Percentiles rank a stretch among this genome's conserved stretches.
phyloP scores from a whole-genome alignment of 2,113 vertebrate genomes.

The Hemibagrus wyckioides region DNA sequence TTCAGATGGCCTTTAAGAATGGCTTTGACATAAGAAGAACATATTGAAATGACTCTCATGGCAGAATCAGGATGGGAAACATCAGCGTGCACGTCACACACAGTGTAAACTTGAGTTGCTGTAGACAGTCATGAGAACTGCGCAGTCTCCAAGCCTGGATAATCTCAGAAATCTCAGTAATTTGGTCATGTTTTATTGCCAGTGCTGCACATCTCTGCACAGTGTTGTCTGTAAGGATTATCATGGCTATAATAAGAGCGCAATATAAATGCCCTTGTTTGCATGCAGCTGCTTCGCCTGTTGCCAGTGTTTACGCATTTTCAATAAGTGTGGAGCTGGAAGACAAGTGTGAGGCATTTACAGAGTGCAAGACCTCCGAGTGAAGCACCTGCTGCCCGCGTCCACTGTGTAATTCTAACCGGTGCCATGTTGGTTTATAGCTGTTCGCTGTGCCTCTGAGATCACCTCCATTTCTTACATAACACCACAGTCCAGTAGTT shows the following conservation, averaged over 20 bases:
- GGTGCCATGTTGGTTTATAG: constrained; percentile 44
- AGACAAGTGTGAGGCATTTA: constrained; percentile 55
- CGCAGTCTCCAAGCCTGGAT: too few relatives aligned
- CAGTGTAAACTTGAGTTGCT: not conserved
- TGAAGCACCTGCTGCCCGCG: constrained; percentile 61
- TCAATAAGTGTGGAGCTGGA: constrained; percentile 61
- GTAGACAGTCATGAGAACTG: not conserved
- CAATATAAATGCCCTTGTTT: constrained; percentile 41
- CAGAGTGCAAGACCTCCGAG: constrained; percentile 46
- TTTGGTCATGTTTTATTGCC: not conserved
- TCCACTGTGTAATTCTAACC: constrained; percentile 27
- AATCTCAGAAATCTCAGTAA: constrained; percentile 1
- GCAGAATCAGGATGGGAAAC: too few relatives aligned
- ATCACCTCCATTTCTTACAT: constrained; percentile 20
- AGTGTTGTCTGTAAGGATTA: constrained; percentile 2
- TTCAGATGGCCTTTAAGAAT: too few relatives aligned
- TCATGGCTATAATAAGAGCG: constrained; percentile 16
- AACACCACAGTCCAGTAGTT: constrained; percentile 13
- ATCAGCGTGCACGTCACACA: too few relatives aligned
- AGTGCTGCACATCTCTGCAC: not conserved
- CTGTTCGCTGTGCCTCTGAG: constrained; percentile 45
- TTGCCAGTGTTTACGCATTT: constrained; percentile 47
- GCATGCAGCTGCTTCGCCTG: constrained; percentile 47
- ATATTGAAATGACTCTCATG: too few relatives aligned
- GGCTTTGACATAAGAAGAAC: too few relatives aligned